phyloP scores from a whole-genome alignment of 2,113 vertebrate genomes.

The Prochilodus magdalenae region DNA sequence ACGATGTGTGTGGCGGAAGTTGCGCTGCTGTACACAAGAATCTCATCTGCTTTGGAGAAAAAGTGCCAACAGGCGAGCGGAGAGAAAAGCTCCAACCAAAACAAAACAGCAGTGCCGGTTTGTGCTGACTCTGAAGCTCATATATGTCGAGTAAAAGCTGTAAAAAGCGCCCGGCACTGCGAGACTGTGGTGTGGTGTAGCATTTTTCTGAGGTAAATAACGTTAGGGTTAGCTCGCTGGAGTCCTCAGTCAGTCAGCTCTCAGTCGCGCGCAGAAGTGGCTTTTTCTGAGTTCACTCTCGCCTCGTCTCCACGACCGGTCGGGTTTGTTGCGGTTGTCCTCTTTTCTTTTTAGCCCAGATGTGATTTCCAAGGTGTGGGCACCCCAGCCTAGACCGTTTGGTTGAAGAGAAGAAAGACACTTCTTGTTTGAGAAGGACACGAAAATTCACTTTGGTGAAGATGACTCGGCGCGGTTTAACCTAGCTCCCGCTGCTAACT shows the following conservation, averaged over 20 bases:
- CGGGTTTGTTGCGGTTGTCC: neutral
- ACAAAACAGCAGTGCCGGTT: neutral
- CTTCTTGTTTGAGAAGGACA: neutral
- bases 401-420: too few species aligned
- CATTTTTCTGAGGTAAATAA: neutral
- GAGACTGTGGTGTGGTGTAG: neutral
- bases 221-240: neutral
- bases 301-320: neutral
- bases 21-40: slow-evolving; percentile 5
- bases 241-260: too few species aligned
- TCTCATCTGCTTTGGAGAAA: neutral
- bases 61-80: neutral
- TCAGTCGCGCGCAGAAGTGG: neutral
- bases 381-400: too few species aligned
- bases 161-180: neutral
- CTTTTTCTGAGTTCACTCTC: neutral
- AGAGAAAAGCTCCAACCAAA: neutral
- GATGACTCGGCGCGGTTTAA: slow-evolving; percentile 50
- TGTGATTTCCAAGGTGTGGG: neutral
- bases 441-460: neutral
- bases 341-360: neutral
- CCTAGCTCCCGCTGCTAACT: slow-evolving; percentile 5
- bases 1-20: slow-evolving; percentile 11
- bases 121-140: neutral
- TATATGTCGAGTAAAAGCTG: neutral